A percentile compares a stretch with the other conserved stretches of the same genome.
phyloP scores from a whole-genome alignment of 2,113 vertebrate genomes.

The Malaclemys terrapin region DNA sequence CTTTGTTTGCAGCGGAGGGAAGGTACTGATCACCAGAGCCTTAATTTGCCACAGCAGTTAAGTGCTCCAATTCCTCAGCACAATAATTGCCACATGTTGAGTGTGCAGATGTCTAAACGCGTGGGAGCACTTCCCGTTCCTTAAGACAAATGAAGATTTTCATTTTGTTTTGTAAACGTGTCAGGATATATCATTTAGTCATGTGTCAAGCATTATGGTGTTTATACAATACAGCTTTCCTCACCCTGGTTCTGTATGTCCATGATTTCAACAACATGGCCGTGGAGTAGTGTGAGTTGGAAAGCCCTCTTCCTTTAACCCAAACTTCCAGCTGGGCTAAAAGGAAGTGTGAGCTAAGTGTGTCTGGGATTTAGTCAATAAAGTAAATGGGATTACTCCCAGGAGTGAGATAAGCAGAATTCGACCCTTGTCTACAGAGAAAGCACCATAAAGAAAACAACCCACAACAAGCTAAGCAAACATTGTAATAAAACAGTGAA shows the following conservation, averaged over 20 bases:
- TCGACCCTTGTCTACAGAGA: not conserved
- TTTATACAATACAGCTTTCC: slow-evolving; percentile 85
- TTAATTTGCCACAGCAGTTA: slow-evolving; percentile 80
- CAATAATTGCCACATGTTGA: slow-evolving; percentile 87
- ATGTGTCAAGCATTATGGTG: slow-evolving; percentile 79
- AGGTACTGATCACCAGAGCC: slow-evolving; percentile 68
- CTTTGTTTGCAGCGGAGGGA: slow-evolving; percentile 45
- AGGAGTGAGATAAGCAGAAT: not conserved
- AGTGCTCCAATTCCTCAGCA: slow-evolving; percentile 83
- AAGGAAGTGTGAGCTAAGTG: not conserved
- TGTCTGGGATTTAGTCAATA: not conserved
- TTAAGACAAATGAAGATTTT: slow-evolving; percentile 81
- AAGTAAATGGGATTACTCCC: not conserved
- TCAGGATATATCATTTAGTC: slow-evolving; percentile 84
- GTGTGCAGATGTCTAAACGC: slow-evolving; percentile 83
- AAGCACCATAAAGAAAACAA: not conserved
- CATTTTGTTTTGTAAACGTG: slow-evolving; percentile 84
- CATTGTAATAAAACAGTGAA: not conserved
- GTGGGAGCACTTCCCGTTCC: slow-evolving; percentile 81
- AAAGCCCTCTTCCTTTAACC: slow-evolving; percentile 28
- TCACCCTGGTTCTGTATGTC: slow-evolving; percentile 70
- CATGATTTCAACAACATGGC: slow-evolving; percentile 77
- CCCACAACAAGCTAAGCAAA: not conserved
- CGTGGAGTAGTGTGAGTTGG: slow-evolving; percentile 35
- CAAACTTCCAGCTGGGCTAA: slow-evolving; percentile 23